Percentiles rank a stretch among this genome's conserved stretches.
Conservation (phyloP, 2,797 vertebrate genomes). For the Microhierax caerulescens region DNA sequence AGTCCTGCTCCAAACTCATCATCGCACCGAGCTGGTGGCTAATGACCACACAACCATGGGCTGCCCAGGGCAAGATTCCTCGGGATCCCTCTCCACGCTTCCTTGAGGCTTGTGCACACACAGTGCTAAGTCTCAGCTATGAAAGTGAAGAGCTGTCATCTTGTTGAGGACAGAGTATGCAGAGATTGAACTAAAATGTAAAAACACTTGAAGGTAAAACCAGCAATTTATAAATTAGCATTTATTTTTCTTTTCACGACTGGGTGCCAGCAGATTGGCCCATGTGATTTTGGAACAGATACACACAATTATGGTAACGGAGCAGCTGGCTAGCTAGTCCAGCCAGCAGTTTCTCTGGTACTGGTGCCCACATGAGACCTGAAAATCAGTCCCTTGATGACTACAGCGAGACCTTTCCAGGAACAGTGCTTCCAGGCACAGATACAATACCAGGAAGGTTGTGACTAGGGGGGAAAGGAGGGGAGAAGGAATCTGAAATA, state of each 20-base stretch:
- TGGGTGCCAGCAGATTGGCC: background rate
- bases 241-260: background rate
- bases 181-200: background rate
- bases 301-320: background rate
- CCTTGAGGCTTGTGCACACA: background rate
- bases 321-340: background rate
- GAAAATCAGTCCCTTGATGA: background rate
- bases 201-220: background rate
- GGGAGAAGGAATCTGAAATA: background rate
- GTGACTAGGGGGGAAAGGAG: background rate
- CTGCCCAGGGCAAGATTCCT: background rate
- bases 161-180: background rate
- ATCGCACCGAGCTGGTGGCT: accelerated
- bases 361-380: background rate
- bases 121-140: background rate
- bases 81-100: background rate
- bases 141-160: background rate
- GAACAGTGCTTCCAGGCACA: background rate
- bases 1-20: background rate
- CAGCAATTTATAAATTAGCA: background rate
- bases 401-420: background rate
- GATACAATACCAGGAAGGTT: background rate
- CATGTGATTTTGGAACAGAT: background rate
- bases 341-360: background rate
- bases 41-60: background rate